Base-by-base conservation (phyloP, 1,140 invertebrate species). In the Lucilia sericata region DNA sequence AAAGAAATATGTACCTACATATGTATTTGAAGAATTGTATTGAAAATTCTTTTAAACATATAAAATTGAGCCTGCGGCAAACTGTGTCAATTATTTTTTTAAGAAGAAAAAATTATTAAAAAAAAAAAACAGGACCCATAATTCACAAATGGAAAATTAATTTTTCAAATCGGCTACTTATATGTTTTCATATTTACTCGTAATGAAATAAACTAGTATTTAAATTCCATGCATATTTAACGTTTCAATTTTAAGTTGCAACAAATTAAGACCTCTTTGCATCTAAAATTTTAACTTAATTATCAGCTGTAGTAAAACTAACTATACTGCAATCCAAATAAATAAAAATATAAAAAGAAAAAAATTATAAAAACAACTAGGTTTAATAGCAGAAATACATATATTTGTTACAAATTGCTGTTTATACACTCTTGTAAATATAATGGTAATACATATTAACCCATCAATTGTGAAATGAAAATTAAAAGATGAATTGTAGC, bases 201-300 rank as follows among this genome's bases (percentile, higher is more conserved):
- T 10, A 42, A 2, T 42, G 42, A 42, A 42, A 8, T 10, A 60
- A 60, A n/a, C n/a, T 60, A 14, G 55, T 21, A 70, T 10, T 19
- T 70, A 21, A 13, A 70, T 70, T 0, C 60, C 60, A 70, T 19
- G 17, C 60, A 70, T 65, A 65, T 65, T 65, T 65, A 55, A 36
- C 14, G 60, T 65, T 65, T 65, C 19, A 21, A 14, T 65, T 65
- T 65, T 8, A 19, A 65, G 2, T 65, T 65, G 60, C 60, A 65
- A 65, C 19, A 65, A 21, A 7, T 70, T 65, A 1, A 14, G 55
- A 17, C 55, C n/a, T 17, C 19, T 13, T 70, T 65, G 55, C n/a
- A 17, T 65, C n/a, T 65, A 14, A 30, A 70, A 70, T 70, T 70
- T 17, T 17, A 70, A 70, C 17, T 70, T 70, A 70, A 70, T 70